Conservation (phyloP, 1,140 invertebrate species). For the Bombus cullumanus region DNA sequence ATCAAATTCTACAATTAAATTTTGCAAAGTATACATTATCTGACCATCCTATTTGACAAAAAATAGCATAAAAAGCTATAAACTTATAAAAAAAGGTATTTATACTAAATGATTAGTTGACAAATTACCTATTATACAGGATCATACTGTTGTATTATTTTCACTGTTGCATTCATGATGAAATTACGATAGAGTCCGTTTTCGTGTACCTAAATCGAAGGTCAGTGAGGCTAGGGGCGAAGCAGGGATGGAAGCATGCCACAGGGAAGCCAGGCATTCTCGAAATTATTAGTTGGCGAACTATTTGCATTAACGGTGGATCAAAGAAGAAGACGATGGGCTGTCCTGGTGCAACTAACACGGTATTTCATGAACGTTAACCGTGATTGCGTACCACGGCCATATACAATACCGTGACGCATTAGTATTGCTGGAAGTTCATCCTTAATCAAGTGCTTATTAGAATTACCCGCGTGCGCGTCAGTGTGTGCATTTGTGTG, state of each 20-base stretch:
- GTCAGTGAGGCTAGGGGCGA: neutral
- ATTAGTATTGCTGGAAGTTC: slow-evolving; percentile 53
- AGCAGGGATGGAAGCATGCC: neutral
- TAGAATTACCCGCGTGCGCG: slow-evolving; percentile 52
- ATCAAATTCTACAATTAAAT: no score
- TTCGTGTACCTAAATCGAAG: neutral
- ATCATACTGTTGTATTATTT: neutral
- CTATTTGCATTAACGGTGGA: slow-evolving; percentile 45
- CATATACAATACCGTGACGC: slow-evolving; percentile 38
- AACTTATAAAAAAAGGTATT: no score
- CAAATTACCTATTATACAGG: no score
- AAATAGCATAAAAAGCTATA: no score
- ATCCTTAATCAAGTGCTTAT: slow-evolving; percentile 65
- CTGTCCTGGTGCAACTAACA: neutral
- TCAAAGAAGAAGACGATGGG: slow-evolving; percentile 47
- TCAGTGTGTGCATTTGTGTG: neutral
- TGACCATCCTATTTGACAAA: no score
- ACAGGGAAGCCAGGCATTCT: neutral
- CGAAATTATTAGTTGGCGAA: slow-evolving; percentile 46
- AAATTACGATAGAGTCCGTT: neutral
- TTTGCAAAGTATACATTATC: no score
- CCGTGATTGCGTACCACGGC: slow-evolving; percentile 40
- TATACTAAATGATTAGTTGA: no score
- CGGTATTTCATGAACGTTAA: slow-evolving; percentile 26
- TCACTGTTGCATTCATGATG: neutral